Evolutionary conservation across 2,113 vertebrate genomes (phyloP), one percentile per base, ranked within the genome.

Genomic region (Tragelaphus buxtoni): DNA sequence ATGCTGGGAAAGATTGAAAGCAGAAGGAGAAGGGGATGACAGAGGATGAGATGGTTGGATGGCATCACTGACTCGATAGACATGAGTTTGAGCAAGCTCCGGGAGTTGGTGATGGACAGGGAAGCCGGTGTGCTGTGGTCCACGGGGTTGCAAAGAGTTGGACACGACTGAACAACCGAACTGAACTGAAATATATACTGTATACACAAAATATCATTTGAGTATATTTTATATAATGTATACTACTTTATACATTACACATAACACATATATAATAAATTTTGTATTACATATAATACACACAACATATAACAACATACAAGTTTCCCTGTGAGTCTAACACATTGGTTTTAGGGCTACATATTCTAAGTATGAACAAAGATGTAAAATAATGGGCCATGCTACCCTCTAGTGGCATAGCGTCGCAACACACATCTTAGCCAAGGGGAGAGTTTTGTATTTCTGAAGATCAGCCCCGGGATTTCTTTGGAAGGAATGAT

Each of bases 401-500:
- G 94, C 81, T 97, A 3, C 88, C 97, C 95, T 11, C 97, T 97
- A 79, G 98, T 97, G 98, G 96, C 60, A n/a, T 35, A 97, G 2
- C 0, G 0, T 95, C 87, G 90, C 2, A 94, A 92, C 76, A 92
- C 91, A 87, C n/a, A 51, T 91, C 45, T 86, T 35, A 22, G 60
- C 79, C 17, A 93, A 76, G 55, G 22, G 13, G 39, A 76, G 63
- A 2, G 18, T 65, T 97, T 82, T 35, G 1, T 26, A 12, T 35
- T 32, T 28, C 12, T 89, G 42, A 42, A 42, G 42, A 42, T 42
- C 42, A 42, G 42, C 42, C 42, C 42, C 1, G 42, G 42, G 42
- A 42, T 42, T 42, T 42, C 42, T 42, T 42, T 42, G 42, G 42
- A 42, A 42, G 42, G 42, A 42, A 42, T 42, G 42, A 42, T 42